Evolutionary conservation across 2,888 invertebrate genomes (phyloP).

Genomic region (Apodemia hepburni): DNA sequence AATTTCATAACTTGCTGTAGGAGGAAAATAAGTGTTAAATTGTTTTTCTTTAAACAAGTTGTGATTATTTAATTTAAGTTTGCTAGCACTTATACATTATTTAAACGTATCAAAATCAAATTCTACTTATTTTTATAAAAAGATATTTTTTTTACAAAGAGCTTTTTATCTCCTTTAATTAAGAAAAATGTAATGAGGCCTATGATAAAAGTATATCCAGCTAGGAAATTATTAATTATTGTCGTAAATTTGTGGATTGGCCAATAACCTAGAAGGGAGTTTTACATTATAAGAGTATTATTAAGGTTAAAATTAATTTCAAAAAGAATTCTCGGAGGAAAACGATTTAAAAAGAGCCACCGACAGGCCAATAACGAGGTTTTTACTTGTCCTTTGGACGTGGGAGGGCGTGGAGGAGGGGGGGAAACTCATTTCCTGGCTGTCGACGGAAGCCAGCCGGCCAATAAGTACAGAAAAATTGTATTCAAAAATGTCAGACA

Average conservation of each 20-base stretch:
- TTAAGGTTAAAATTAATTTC: slow-evolving; percentile 24
- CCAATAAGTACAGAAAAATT: slow-evolving; percentile 68
- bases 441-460: slow-evolving; percentile 58
- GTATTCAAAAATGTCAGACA: slow-evolving; percentile 53
- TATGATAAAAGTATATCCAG: no score
- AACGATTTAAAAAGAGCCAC: slow-evolving; percentile 47
- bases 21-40: no score
- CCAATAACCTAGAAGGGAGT: neutral
- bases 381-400: slow-evolving; percentile 48
- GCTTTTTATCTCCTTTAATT: no score
- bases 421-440: slow-evolving; percentile 73
- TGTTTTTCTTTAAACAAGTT: no score
- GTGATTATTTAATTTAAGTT: no score
- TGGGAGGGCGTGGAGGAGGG: slow-evolving; percentile 30
- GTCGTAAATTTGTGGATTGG: neutral
- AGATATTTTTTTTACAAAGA: no score
- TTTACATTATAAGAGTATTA: slow-evolving; percentile 1
- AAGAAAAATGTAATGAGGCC: no score
- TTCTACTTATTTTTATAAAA: no score
- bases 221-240: neutral
- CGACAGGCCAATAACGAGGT: slow-evolving; percentile 60
- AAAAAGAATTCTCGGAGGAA: slow-evolving; percentile 28
- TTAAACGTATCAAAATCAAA: no score
- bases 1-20: no score
- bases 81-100: no score